Conservation (phyloP, 2,888 invertebrate species). For the Ophion ellenae region DNA sequence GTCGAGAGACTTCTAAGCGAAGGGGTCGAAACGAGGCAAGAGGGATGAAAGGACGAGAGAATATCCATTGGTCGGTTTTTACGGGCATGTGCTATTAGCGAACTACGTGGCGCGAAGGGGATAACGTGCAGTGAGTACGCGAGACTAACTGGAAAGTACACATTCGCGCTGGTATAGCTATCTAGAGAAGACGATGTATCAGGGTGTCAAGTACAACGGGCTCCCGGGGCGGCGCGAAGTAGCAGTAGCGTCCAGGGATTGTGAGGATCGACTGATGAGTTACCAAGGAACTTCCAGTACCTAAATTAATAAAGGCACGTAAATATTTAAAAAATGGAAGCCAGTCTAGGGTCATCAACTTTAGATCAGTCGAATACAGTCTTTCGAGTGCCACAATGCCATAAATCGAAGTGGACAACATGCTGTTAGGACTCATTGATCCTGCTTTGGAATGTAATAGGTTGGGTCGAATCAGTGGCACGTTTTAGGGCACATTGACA, state of each 20-base stretch:
- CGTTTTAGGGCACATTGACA: neutral
- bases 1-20: conserved; percentile 20
- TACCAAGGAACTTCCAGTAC: neutral
- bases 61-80: conserved; percentile 53
- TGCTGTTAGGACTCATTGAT: neutral
- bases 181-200: conserved; percentile 33
- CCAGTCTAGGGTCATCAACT: neutral
- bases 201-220: conserved; percentile 32
- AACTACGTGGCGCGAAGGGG: conserved; percentile 45
- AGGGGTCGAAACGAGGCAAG: conserved; percentile 39
- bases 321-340: neutral
- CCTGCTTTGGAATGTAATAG: neutral
- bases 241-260: neutral
- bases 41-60: conserved; percentile 31
- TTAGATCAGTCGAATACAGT: neutral
- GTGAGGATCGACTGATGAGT: neutral
- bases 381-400: neutral
- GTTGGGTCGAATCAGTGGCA: neutral
- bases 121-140: conserved; percentile 27
- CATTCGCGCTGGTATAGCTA: conserved; percentile 10
- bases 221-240: conserved; percentile 16
- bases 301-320: neutral
- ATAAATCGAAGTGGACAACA: neutral
- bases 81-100: conserved; percentile 60
- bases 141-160: conserved; percentile 28